phyloP scores from a whole-genome alignment of 2,113 vertebrate genomes.

The Odontesthes bonariensis region DNA sequence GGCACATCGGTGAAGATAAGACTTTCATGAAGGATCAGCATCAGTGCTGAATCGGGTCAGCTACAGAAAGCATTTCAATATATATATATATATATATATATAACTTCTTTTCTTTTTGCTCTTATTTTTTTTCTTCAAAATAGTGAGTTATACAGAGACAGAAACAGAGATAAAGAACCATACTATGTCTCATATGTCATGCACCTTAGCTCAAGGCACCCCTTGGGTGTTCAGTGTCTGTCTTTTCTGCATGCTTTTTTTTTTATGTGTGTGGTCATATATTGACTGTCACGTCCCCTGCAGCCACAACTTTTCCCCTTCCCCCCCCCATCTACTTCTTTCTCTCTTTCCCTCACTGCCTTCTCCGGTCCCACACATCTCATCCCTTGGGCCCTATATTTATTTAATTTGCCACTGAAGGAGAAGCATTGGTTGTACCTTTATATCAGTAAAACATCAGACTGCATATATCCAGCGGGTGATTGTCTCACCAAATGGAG shows the following conservation, averaged over 20 bases:
- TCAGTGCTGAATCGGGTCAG: neutral
- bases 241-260: constrained; percentile 17
- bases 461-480: constrained; percentile 22
- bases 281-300: constrained; percentile 26
- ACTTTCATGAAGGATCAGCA: neutral
- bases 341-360: neutral
- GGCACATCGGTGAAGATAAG: constrained; percentile 11
- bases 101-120: constrained; percentile 11
- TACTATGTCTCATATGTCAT: constrained; percentile 33
- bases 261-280: constrained; percentile 11
- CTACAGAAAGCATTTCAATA: constrained; percentile 23
- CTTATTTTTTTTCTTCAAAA: neutral
- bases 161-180: constrained; percentile 7
- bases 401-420: constrained; percentile 45
- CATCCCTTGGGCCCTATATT: constrained; percentile 35
- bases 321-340: neutral
- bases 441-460: constrained; percentile 23
- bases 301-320: neutral
- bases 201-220: constrained; percentile 61
- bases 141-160: constrained; percentile 28
- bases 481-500: constrained; percentile 29
- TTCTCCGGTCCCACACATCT: constrained; percentile 30
- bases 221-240: constrained; percentile 24
- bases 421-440: neutral
- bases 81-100: neutral